Evolutionary conservation across 2,888 invertebrate species (phyloP).

Genomic region (Leptarthrus brevirostris): DNA sequence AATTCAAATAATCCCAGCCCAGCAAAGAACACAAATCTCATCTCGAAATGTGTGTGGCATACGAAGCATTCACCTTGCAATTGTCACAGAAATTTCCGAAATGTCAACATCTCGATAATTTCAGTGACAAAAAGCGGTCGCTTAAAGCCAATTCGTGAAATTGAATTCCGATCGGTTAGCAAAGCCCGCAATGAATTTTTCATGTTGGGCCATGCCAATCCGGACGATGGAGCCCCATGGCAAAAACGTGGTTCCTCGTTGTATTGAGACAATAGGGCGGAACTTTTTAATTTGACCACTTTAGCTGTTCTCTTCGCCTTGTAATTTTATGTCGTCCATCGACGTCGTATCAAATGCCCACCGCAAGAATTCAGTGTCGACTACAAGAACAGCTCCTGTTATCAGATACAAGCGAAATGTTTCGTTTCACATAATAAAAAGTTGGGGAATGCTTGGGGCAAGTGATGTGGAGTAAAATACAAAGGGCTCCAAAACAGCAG

Average conservation of each 20-base stretch:
- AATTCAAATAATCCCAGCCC: too few relatives aligned
- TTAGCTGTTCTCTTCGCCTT: neutral
- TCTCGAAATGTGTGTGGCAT: too few relatives aligned
- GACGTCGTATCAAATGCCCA: conserved; percentile 19
- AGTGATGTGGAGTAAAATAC: too few relatives aligned
- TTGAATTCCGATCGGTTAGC: conserved; percentile 45
- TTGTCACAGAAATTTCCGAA: conserved; percentile 19
- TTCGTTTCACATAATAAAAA: neutral
- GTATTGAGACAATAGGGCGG: neutral
- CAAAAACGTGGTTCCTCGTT: neutral
- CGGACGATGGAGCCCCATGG: neutral
- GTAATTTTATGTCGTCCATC: neutral
- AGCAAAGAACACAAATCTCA: too few relatives aligned
- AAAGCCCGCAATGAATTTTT: conserved; percentile 37
- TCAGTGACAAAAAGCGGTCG: conserved; percentile 32
- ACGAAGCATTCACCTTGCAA: too few relatives aligned
- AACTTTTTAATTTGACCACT: neutral
- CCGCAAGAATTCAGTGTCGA: conserved; percentile 24
- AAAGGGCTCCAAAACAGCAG: neutral
- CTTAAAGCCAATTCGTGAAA: conserved; percentile 30
- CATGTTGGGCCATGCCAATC: conserved; percentile 18
- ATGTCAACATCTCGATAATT: conserved; percentile 26
- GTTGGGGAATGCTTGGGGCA: neutral
- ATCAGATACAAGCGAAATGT: conserved; percentile 33
- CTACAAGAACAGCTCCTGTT: conserved; percentile 11